Conservation (phyloP, 1,140 invertebrate species). For the Phymastichus coffea region DNA sequence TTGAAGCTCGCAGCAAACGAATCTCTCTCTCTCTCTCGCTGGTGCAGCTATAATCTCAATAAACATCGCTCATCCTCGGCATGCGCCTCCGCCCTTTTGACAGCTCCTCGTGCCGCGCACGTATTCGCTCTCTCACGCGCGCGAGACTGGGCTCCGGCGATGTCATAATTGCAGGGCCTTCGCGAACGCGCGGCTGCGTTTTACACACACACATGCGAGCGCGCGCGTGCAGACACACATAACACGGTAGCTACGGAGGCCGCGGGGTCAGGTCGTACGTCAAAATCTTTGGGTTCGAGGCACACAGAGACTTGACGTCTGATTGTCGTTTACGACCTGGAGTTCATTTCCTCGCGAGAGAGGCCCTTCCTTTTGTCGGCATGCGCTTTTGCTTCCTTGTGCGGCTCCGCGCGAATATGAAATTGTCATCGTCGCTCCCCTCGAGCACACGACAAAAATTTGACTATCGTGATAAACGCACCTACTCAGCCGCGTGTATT, state of each 20-base stretch:
- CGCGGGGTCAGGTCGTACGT: slow-evolving; percentile 19
- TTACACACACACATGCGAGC: slow-evolving; percentile 36
- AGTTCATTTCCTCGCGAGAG: slow-evolving; percentile 27
- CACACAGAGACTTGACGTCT: slow-evolving; percentile 36
- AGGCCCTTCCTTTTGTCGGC: slow-evolving; percentile 9
- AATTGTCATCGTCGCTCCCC: too few relatives aligned
- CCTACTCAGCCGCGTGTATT: too few relatives aligned
- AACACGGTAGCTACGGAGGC: slow-evolving; percentile 33
- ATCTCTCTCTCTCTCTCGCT: too few relatives aligned
- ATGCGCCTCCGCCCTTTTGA: slow-evolving; percentile 36
- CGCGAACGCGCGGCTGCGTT: slow-evolving; percentile 34
- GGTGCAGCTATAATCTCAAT: slow-evolving; percentile 42
- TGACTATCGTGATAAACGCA: too few relatives aligned
- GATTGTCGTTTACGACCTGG: slow-evolving; percentile 47
- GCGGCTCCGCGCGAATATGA: not conserved
- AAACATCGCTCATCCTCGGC: slow-evolving; percentile 44
- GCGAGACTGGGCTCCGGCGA: slow-evolving; percentile 25
- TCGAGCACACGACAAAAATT: too few relatives aligned
- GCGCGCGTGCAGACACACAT: slow-evolving; percentile 30
- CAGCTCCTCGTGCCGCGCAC: too few relatives aligned
- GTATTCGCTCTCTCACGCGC: too few relatives aligned
- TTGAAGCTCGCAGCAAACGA: too few relatives aligned
- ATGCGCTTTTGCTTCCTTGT: too few relatives aligned
- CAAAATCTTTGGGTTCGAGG: slow-evolving; percentile 28
- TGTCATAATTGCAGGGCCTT: slow-evolving; percentile 45